Conservation (phyloP, 2,888 invertebrate species). For the Neocrepidodera transversa region DNA sequence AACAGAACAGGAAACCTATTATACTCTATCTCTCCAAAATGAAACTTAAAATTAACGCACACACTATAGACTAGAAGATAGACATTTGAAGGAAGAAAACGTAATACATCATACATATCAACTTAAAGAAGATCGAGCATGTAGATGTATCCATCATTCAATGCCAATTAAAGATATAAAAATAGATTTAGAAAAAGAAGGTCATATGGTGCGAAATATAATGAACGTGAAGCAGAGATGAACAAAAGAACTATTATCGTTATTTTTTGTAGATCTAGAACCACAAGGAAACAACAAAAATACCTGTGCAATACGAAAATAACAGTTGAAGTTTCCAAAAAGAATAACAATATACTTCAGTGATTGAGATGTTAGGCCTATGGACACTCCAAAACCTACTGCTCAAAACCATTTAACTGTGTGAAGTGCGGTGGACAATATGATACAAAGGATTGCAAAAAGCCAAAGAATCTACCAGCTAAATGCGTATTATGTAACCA, state of each 20-base stretch:
- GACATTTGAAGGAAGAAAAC: slow-evolving; percentile 1
- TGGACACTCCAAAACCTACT: too few species aligned
- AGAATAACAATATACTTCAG: too few species aligned
- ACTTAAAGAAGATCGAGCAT: slow-evolving; percentile 1
- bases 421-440: too few species aligned
- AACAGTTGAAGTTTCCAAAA: too few species aligned
- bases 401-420: too few species aligned
- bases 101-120: slow-evolving; percentile 2
- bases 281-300: neutral
- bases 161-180: neutral
- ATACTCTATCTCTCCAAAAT: neutral
- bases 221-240: neutral
- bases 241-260: neutral
- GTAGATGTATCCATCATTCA: neutral
- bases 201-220: too few species aligned
- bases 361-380: too few species aligned
- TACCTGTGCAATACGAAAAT: too few species aligned
- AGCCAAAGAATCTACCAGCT: too few species aligned
- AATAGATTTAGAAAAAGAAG: neutral
- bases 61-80: slow-evolving; percentile 1
- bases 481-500: too few species aligned
- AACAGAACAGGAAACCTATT: neutral
- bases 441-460: too few species aligned
- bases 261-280: neutral
- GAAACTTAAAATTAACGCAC: neutral